Conservation (phyloP, 2,113 vertebrate species). For the Ellobius talpinus region DNA sequence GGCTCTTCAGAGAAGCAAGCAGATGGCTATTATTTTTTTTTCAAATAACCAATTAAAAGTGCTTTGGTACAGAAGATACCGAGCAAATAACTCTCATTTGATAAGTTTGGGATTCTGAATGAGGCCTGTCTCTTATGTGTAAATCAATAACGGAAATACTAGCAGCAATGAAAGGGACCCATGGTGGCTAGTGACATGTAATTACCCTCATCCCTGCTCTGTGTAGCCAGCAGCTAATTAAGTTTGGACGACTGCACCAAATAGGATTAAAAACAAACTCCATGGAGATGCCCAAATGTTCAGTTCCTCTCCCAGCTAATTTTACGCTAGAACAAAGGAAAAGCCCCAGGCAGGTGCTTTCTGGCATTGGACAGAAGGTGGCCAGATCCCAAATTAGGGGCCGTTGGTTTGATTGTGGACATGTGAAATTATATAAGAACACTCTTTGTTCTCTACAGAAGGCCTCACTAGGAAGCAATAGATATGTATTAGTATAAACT, state of each 20-base stretch:
- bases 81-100: not conserved
- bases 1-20: not conserved
- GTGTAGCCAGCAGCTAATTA: constrained; percentile 19
- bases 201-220: constrained; percentile 31
- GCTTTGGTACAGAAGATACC: not conserved
- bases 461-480: not conserved
- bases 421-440: not conserved
- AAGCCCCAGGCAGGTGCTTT: constrained; percentile 10
- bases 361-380: not conserved
- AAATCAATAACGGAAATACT: not conserved
- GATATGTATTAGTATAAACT: not conserved
- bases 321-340: constrained; percentile 54
- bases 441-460: not conserved
- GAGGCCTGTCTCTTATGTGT: not conserved
- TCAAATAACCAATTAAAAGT: not conserved
- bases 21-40: not conserved
- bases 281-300: not conserved
- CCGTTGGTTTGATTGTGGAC: not conserved
- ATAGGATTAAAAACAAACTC: constrained; percentile 58
- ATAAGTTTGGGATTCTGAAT: not conserved
- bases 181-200: not conserved
- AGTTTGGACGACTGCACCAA: not conserved
- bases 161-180: not conserved
- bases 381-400: constrained; percentile 14
- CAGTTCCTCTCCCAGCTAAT: not conserved